Evolutionary conservation across 2,797 vertebrate species (phyloP), one percentile per base, ranked within the genome.

Genomic region (Sorex maritimensis): DNA sequence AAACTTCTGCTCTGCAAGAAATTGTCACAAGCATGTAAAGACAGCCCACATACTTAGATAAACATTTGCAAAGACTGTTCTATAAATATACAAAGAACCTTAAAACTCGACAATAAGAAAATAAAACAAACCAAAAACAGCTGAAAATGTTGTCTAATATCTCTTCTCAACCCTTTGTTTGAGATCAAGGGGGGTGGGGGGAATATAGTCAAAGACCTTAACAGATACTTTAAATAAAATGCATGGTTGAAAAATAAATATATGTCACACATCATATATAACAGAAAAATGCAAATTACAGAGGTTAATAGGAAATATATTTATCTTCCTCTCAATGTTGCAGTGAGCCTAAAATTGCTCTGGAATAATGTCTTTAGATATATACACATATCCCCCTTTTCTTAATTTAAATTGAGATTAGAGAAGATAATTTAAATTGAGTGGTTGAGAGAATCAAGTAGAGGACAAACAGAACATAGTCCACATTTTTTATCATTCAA

Each of bases 51-150:
- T n/a, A 41, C 44, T 55, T n/a, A 67, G 58, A 67, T 34, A 90
- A 81, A 52, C 34, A 74, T 81, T 74, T 52, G 24, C 61, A 38
- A 41, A 30, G 19, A 82, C 58, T 24, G 24, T 55, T 67, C 74
- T 24, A 30, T 44, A 74, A 74, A 82, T 10, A 65, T n/a, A 82
- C 7, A n/a, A 67, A 73, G 30, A 65, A 74, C 15, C 55, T 65
- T 67, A 67, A 52, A 65, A 81, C 4, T 81, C 44, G 52, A 74
- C n/a, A 74, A 63, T 81, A 65, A 90, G 68, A 52, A 90, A 74
- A 90, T 28, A 80, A 80, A 79, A 13, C 41, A 44, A 44, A 44
- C 41, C 41, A 44, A 73, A 63, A 1, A 15, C 24, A 81, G 19
- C 0, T 74, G 17, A 90, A 74, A 86, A 74, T 38, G 41, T 7